Evolutionary conservation across 2,797 vertebrate species (phyloP), one percentile per base, ranked within the genome.

Genomic region (Brachymystax lenok): DNA sequence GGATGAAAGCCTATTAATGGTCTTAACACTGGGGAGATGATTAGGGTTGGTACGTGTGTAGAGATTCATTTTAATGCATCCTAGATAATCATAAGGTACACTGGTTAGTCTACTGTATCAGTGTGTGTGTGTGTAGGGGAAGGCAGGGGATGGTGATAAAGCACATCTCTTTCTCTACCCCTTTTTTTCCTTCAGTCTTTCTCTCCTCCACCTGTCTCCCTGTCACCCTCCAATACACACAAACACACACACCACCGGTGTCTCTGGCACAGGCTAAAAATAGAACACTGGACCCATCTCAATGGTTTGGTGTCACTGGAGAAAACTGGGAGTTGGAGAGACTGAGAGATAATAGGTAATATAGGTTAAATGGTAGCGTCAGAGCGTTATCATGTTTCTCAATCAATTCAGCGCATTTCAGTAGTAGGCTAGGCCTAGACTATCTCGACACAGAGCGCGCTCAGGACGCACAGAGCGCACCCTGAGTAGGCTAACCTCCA

Each of bases 1-100:
- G 80, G 84, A 88, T 89, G 88, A 87, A 82, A 87, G 73, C 79
- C 77, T 79, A 87, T 88, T 87, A 89, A 87, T 81, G 86, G 72
- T 79, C 77, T 85, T 72, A 87, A 77, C 74, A 80, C 80, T 72
- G 75, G 81, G 80, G 78, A 73, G 77, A 84, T 85, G 79, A 84
- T 85, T 82, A 77, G 69, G 79, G 46, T 40, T 71, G 67, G 80
- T 75, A 77, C 59, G 68, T 72, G 69, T 76, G 70, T 33, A 40
- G 70, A 82, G n/a, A 80, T 80, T 80, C 71, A 69, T 82, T 78
- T 80, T 61, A 77, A 68, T 68, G 16, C 56, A 14, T 75, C 33
- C 1, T 5, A 59, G 27, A 66, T 13, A 14, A 63, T 35, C 56
- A 4, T 14, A 14, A 40, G 35, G 35, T 40, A 40, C 1, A 6